Conservation (phyloP, 92 coral and sea anemone species). For the Parazoanthus swiftii region DNA sequence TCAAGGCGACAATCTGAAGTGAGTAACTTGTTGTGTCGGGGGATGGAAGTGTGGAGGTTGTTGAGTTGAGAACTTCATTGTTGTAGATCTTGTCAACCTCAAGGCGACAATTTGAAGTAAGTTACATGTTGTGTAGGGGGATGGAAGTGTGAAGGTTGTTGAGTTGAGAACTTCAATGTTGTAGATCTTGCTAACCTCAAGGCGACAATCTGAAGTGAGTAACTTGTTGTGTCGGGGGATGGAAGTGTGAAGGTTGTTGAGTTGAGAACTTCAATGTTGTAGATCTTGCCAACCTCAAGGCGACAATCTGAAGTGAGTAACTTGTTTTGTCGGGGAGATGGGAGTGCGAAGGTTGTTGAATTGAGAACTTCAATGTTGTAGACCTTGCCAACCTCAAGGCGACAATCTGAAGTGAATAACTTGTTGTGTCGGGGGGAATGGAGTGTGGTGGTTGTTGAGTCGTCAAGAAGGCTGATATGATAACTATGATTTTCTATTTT, state of each 20-base stretch:
- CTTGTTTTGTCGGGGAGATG: too few species aligned
- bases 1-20: background rate
- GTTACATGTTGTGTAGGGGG: slow-evolving; percentile 47
- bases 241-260: slow-evolving; percentile 7
- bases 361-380: background rate
- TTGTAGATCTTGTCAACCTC: background rate
- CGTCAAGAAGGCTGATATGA: too few species aligned
- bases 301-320: background rate
- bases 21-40: too few species aligned
- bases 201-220: background rate
- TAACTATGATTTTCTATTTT: too few species aligned
- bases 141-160: slow-evolving; percentile 21
- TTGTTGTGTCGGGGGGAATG: too few species aligned
- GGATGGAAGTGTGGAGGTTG: too few species aligned
- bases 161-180: slow-evolving; percentile 57
- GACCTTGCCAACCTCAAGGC: too few species aligned
- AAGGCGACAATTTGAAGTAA: background rate
- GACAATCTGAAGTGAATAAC: background rate
- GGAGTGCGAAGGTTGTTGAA: too few species aligned
- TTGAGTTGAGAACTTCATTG: background rate
- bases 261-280: background rate
- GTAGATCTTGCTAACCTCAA: background rate
- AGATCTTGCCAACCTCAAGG: too few species aligned
- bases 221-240: background rate
- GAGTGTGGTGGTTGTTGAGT: too few species aligned